Percentiles rank a stretch among this genome's conserved stretches.
Conservation (phyloP, 2,113 vertebrate species). For the Ranitomeya imitator region DNA sequence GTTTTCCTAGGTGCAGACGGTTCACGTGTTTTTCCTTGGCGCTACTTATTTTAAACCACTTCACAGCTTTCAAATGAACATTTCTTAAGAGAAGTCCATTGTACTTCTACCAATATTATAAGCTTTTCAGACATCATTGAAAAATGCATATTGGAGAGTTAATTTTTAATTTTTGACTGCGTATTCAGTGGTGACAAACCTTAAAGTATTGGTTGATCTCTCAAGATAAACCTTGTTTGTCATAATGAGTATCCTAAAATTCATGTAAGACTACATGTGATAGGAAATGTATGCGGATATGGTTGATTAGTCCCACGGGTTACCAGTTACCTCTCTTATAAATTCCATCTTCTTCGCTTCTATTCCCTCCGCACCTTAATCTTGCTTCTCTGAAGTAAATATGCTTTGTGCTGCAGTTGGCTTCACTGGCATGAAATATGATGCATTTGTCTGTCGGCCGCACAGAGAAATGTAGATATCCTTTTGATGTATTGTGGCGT, state of each 20-base stretch:
- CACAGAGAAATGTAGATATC: neutral
- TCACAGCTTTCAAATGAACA: too few relatives aligned
- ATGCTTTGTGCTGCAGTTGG: neutral
- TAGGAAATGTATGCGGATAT: conserved; percentile 37
- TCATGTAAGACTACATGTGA: conserved; percentile 43
- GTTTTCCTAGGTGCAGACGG: too few relatives aligned
- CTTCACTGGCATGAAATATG: neutral
- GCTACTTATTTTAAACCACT: too few relatives aligned
- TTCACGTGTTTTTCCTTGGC: too few relatives aligned
- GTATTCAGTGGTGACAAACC: neutral
- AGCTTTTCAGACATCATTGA: too few relatives aligned
- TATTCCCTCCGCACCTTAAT: conserved; percentile 42
- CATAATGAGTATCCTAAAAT: conserved; percentile 34
- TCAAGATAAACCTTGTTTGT: neutral
- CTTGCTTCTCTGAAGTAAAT: conserved; percentile 1
- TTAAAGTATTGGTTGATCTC: neutral
- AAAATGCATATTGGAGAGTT: too few relatives aligned
- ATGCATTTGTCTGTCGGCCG: neutral
- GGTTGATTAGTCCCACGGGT: conserved; percentile 48
- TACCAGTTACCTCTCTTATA: conserved; percentile 43
- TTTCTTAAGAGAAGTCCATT: too few relatives aligned
- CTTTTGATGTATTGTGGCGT: neutral
- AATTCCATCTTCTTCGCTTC: conserved; percentile 3
- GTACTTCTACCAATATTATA: too few relatives aligned
- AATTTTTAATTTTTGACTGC: neutral